phyloP scores from a whole-genome alignment of 2,797 vertebrate genomes.

The Psittacula echo region DNA sequence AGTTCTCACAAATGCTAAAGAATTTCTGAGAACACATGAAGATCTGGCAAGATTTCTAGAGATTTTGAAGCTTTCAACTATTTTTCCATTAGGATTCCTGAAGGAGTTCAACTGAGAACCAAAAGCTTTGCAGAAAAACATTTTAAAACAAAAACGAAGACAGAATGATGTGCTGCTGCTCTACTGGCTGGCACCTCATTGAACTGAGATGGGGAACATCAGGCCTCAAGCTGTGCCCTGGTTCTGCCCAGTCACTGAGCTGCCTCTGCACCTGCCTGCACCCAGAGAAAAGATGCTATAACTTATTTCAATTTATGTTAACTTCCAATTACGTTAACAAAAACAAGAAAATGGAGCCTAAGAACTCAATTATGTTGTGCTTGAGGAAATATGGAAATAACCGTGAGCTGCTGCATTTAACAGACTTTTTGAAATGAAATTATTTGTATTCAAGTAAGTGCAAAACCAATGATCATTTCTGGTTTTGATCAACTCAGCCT shows the following conservation, averaged over 20 bases:
- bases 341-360: neutral
- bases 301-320: neutral
- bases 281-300: neutral
- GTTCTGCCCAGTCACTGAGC: neutral
- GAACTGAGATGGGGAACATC: neutral
- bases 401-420: neutral
- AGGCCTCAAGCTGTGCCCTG: neutral
- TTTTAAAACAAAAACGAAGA: neutral
- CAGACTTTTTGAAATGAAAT: constrained; percentile 34
- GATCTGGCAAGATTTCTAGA: neutral
- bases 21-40: neutral
- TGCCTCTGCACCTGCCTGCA: neutral
- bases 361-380: neutral
- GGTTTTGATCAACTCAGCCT: constrained; percentile 49
- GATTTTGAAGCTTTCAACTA: neutral
- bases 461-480: constrained; percentile 44
- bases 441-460: constrained; percentile 52
- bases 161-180: neutral
- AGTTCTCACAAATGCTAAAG: neutral
- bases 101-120: neutral
- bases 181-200: neutral
- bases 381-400: constrained; percentile 47
- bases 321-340: neutral
- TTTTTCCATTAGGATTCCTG: neutral
- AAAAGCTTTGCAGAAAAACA: neutral